Percentiles rank a stretch among this genome's conserved stretches.
These are phyloP conservation scores for Clarias macrocephalus DNA, from an alignment of 2,113 vertebrate genomes.

Conservation along the genomic window DNA sequence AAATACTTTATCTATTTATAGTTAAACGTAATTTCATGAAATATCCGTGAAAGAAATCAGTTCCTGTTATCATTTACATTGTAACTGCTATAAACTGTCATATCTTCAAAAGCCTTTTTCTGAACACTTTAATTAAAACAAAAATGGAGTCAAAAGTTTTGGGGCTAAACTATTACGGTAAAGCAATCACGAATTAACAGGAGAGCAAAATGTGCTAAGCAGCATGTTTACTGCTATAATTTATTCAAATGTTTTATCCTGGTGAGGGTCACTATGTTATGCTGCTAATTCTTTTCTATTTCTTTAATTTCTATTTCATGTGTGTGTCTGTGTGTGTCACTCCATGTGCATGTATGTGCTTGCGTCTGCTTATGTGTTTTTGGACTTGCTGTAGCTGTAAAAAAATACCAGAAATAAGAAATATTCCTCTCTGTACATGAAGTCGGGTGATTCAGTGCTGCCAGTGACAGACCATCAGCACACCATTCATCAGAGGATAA, in stretches of 20 bases:
- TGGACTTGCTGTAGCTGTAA: slow-evolving; percentile 66
- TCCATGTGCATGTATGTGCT: slow-evolving; percentile 14
- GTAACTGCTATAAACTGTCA: too few species aligned
- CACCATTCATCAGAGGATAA: slow-evolving; percentile 67
- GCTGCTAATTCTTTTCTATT: neutral
- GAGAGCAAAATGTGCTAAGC: too few species aligned
- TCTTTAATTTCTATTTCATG: neutral
- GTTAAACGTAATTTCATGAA: neutral
- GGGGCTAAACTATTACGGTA: too few species aligned
- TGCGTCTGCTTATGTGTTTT: slow-evolving; percentile 52
- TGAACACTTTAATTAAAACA: too few species aligned
- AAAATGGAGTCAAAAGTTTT: too few species aligned
- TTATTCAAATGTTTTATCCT: neutral
- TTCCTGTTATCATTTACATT: neutral
- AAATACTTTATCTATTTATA: neutral
- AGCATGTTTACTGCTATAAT: neutral
- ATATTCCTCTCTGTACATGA: slow-evolving; percentile 61
- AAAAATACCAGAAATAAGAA: slow-evolving; percentile 67
- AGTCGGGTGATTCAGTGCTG: slow-evolving; percentile 48
- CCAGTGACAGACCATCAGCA: slow-evolving; percentile 57
- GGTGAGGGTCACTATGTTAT: neutral
- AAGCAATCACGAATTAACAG: too few species aligned
- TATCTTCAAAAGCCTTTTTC: too few species aligned
- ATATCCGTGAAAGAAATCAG: neutral
- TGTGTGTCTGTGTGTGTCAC: neutral